Evolutionary conservation across 2,113 vertebrate species (phyloP).

Genomic region (Eolophus roseicapilla): DNA sequence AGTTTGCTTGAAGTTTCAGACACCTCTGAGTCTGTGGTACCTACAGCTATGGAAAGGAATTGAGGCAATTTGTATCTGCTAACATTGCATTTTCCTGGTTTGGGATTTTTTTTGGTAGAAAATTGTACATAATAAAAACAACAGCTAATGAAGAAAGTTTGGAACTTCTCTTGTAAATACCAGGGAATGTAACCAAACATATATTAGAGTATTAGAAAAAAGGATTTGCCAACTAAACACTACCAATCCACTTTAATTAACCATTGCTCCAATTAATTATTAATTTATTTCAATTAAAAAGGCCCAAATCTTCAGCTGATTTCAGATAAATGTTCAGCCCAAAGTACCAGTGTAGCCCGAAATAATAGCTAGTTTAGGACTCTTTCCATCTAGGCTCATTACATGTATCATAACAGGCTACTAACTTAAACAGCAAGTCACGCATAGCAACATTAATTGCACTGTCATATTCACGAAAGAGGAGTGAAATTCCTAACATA

Average conservation of each 20-base stretch:
- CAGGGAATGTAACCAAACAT: background rate
- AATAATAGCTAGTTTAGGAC: background rate
- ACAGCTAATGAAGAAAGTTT: background rate
- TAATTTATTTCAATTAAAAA: background rate
- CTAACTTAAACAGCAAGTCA: background rate
- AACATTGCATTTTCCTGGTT: background rate
- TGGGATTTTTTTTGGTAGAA: background rate
- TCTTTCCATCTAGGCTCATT: background rate
- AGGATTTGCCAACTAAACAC: background rate
- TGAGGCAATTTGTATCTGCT: background rate
- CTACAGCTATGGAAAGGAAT: background rate
- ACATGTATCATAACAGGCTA: background rate
- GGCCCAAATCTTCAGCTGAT: background rate
- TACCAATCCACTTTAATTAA: background rate
- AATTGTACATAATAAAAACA: background rate
- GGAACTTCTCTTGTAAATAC: background rate
- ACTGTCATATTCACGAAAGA: background rate
- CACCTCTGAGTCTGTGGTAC: background rate
- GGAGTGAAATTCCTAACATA: background rate
- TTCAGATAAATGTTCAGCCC: background rate
- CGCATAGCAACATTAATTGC: background rate
- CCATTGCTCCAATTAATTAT: background rate
- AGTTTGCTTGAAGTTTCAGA: background rate
- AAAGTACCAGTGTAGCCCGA: background rate
- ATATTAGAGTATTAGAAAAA: background rate